These are phyloP conservation scores for Ommatoiulus sabulosus DNA, from an alignment of 2,888 invertebrate genomes.

Conservation along the genomic window DNA sequence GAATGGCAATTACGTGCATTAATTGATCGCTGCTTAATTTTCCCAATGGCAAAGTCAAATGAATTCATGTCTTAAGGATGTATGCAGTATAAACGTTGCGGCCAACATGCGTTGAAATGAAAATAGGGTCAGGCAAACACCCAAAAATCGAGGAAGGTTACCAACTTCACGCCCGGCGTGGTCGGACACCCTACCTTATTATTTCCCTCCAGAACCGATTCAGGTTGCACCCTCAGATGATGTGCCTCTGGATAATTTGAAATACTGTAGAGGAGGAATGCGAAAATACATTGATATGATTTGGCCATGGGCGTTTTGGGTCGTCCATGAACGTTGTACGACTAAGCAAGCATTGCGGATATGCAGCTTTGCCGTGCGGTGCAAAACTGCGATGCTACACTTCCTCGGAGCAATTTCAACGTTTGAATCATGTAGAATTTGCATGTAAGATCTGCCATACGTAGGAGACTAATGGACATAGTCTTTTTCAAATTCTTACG, in stretches of 20 bases:
- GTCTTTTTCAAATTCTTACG: neutral
- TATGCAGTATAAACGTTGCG: neutral
- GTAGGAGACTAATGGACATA: no score
- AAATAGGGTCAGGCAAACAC: neutral
- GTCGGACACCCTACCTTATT: neutral
- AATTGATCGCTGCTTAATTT: neutral
- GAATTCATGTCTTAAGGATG: neutral
- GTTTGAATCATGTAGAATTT: no score
- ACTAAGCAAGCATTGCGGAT: neutral
- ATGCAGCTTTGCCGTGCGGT: neutral
- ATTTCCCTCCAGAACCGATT: neutral
- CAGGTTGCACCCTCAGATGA: neutral
- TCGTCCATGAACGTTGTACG: neutral
- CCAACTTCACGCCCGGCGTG: conserved; percentile 5
- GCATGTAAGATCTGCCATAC: no score
- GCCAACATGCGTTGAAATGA: neutral
- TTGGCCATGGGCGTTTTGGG: neutral
- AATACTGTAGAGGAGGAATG: neutral
- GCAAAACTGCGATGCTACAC: neutral
- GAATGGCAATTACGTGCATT: neutral
- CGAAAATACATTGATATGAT: neutral
- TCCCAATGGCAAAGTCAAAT: neutral
- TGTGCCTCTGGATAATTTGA: neutral
- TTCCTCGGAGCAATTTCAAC: neutral
- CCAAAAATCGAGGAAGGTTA: conserved; percentile 2